phyloP scores from a whole-genome alignment of 2,113 vertebrate genomes.

The Myrmecophaga tridactyla region DNA sequence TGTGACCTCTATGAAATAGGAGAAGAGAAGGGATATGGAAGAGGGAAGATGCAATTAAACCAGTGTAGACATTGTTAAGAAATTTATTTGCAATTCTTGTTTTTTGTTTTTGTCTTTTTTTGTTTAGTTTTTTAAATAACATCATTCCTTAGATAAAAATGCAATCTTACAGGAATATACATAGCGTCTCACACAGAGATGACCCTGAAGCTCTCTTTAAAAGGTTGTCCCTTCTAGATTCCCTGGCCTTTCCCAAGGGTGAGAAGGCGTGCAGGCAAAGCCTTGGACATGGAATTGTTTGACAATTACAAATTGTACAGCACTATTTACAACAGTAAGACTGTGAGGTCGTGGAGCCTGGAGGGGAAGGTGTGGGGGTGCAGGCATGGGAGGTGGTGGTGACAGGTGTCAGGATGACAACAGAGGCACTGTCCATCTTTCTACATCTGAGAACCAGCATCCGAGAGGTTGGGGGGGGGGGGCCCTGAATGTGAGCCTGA shows the following conservation, averaged over 20 bases:
- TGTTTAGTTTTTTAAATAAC: slow-evolving; percentile 93
- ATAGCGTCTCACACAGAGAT: slow-evolving; percentile 90
- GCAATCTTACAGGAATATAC: slow-evolving; percentile 99
- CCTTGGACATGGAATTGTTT: slow-evolving; percentile 91
- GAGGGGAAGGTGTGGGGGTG: slow-evolving; percentile 67
- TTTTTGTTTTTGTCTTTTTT: slow-evolving; percentile 85
- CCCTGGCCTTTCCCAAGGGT: slow-evolving; percentile 89
- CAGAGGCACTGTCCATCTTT: slow-evolving; percentile 3
- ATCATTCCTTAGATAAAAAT: slow-evolving; percentile 99
- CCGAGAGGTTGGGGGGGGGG: background rate
- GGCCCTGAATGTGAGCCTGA: background rate
- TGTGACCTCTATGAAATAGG: background rate
- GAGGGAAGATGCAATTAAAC: slow-evolving; percentile 83
- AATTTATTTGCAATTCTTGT: slow-evolving; percentile 96
- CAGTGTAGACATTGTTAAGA: slow-evolving; percentile 85
- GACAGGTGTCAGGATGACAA: background rate
- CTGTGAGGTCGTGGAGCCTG: slow-evolving; percentile 83
- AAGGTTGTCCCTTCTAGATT: slow-evolving; percentile 77
- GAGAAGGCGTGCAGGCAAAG: slow-evolving; percentile 94
- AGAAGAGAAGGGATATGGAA: slow-evolving; percentile 36
- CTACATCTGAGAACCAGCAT: background rate
- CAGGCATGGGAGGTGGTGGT: slow-evolving; percentile 41
- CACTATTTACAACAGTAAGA: slow-evolving; percentile 85
- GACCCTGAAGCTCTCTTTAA: slow-evolving; percentile 82
- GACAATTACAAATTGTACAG: slow-evolving; percentile 97